Conservation (phyloP, 2,888 invertebrate species). For the Desoria tigrina region DNA sequence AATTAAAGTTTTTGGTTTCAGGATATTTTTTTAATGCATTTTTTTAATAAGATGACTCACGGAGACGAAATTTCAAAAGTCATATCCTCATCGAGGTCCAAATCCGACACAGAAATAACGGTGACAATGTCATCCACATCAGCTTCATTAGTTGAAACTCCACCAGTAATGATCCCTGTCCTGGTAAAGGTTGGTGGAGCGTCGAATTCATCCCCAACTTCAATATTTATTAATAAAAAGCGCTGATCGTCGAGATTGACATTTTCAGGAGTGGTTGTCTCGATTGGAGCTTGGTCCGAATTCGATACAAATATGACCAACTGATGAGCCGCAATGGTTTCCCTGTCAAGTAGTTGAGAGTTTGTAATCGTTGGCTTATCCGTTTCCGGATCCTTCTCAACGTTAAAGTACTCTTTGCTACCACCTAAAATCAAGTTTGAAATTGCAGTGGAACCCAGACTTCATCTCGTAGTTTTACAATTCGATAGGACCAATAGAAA, state of each 20-base stretch:
- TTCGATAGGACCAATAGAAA: too few relatives aligned
- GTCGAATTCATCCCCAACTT: slow-evolving; percentile 67
- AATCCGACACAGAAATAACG: slow-evolving; percentile 18
- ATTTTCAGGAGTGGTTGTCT: slow-evolving; percentile 21
- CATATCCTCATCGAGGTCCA: slow-evolving; percentile 22
- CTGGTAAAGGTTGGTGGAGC: slow-evolving; percentile 63
- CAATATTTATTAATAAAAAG: slow-evolving; percentile 56
- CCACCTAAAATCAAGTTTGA: background rate
- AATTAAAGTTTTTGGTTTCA: too few relatives aligned
- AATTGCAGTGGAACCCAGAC: too few relatives aligned
- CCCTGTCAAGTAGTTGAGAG: slow-evolving; percentile 19
- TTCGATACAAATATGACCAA: slow-evolving; percentile 34
- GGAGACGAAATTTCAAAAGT: slow-evolving; percentile 15
- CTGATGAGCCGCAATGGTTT: slow-evolving; percentile 13
- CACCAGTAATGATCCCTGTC: slow-evolving; percentile 56
- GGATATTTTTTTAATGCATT: too few relatives aligned
- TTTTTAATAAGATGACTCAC: slow-evolving; percentile 3
- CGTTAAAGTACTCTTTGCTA: background rate
- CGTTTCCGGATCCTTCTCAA: too few relatives aligned
- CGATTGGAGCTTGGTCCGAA: background rate
- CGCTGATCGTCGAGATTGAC: slow-evolving; percentile 8
- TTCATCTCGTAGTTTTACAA: too few relatives aligned
- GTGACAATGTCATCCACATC: slow-evolving; percentile 8
- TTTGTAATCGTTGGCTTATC: slow-evolving; percentile 6
- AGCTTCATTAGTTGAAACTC: slow-evolving; percentile 19